These are phyloP conservation scores for Cirrhinus mrigala DNA, from an alignment of 2,797 vertebrate species.

Conservation along the genomic window DNA sequence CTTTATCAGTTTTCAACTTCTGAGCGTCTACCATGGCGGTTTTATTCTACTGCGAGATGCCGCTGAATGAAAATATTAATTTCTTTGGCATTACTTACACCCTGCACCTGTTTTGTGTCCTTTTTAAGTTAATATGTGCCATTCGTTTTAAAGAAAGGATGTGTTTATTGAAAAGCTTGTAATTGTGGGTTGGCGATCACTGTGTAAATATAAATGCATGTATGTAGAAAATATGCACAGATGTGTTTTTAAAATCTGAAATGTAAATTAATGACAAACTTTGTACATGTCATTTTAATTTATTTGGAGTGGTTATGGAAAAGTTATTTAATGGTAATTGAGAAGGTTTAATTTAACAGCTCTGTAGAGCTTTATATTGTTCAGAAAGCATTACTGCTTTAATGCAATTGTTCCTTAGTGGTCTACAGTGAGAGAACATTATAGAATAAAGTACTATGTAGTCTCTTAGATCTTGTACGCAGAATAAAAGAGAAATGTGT, in stretches of 20 bases:
- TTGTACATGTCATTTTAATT: constrained; percentile 83
- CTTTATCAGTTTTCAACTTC: neutral
- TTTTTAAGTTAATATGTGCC: constrained; percentile 16
- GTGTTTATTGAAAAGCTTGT: constrained; percentile 2
- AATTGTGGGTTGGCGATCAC: constrained; percentile 21
- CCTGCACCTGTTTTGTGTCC: neutral
- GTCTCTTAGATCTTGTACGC: constrained; percentile 41
- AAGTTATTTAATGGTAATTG: constrained; percentile 80
- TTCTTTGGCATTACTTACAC: constrained; percentile 2
- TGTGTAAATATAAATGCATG: constrained; percentile 75
- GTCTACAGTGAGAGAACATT: constrained; percentile 55
- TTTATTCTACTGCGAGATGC: constrained; percentile 23
- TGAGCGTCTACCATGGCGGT: neutral
- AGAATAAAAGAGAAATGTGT: constrained; percentile 49
- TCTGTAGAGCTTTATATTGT: constrained; percentile 77
- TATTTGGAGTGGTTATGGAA: constrained; percentile 79
- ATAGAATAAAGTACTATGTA: constrained; percentile 44
- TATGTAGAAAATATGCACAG: constrained; percentile 83
- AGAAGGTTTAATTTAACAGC: constrained; percentile 75
- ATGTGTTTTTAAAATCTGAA: constrained; percentile 81
- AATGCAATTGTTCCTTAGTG: constrained; percentile 69
- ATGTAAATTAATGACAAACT: constrained; percentile 83
- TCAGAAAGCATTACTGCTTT: constrained; percentile 70
- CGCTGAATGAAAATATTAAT: neutral
- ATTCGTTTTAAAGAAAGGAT: constrained; percentile 26